Percentiles rank a stretch among this genome's conserved stretches.
phyloP scores from a whole-genome alignment of 2,797 vertebrate species.

The Hemitrygon akajei region DNA sequence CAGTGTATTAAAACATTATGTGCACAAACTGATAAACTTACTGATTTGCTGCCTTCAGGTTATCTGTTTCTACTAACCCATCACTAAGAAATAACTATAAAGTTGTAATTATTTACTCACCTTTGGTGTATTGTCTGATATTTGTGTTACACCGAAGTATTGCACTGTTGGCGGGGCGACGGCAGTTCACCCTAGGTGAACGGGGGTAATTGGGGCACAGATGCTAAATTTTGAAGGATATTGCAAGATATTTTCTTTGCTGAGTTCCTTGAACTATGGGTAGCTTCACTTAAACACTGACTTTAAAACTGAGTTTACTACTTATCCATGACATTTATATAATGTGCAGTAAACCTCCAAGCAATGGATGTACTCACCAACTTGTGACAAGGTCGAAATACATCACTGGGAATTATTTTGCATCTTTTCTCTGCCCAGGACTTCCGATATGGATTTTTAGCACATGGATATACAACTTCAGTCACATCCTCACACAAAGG shows the following conservation, averaged over 20 bases:
- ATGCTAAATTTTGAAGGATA: too few relatives aligned
- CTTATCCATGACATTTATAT: background rate
- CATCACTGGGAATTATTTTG: conserved; percentile 53
- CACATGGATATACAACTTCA: conserved; percentile 53
- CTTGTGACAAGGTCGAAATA: conserved; percentile 58
- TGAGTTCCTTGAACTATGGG: background rate
- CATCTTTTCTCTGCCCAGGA: conserved; percentile 63
- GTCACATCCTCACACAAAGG: conserved; percentile 57
- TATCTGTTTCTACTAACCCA: too few relatives aligned
- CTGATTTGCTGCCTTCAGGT: too few relatives aligned
- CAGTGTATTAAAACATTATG: too few relatives aligned
- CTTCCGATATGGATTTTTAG: conserved; percentile 55
- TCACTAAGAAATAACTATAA: too few relatives aligned
- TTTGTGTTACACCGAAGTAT: too few relatives aligned
- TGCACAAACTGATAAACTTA: too few relatives aligned
- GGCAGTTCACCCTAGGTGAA: too few relatives aligned
- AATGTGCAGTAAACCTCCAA: background rate
- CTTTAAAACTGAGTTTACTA: background rate
- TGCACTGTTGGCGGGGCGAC: too few relatives aligned
- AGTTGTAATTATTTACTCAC: too few relatives aligned
- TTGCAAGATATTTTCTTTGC: background rate
- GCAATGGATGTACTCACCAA: conserved; percentile 49
- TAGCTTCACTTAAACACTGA: background rate
- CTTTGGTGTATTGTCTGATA: too few relatives aligned
- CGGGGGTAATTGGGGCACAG: too few relatives aligned